These are phyloP conservation scores for Melieria picta DNA, from an alignment of 2,888 invertebrate genomes.

Conservation along the genomic window DNA sequence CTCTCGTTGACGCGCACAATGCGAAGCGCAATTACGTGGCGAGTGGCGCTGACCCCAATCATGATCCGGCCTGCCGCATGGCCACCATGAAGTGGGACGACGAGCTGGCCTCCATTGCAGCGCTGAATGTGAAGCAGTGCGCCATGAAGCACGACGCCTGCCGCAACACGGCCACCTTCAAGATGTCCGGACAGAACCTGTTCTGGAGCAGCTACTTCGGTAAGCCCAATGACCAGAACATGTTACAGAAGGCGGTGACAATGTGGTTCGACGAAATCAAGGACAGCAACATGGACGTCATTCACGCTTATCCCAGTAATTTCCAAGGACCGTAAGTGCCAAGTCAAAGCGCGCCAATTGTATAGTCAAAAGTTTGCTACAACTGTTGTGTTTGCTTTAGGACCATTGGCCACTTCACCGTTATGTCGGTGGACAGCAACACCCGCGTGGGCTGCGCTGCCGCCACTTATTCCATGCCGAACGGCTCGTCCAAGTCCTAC, in stretches of 20 bases:
- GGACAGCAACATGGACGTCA: constrained; percentile 21
- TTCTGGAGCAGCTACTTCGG: constrained; percentile 42
- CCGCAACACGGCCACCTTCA: constrained; percentile 52
- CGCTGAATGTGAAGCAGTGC: constrained; percentile 53
- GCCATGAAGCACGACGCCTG: constrained; percentile 54
- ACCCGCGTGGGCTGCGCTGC: constrained; percentile 53
- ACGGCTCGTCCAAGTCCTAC: background rate
- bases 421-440: constrained; percentile 51
- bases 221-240: constrained; percentile 34
- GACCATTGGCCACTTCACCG: constrained; percentile 53
- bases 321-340: constrained; percentile 37
- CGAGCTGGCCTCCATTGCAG: constrained; percentile 54
- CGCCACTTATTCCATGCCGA: background rate
- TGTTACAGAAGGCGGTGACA: constrained; percentile 41
- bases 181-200: constrained; percentile 55
- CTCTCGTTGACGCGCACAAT: constrained; percentile 35
- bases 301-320: constrained; percentile 43
- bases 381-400: constrained; percentile 23
- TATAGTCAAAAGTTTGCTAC: background rate
- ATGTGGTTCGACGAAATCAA: constrained; percentile 53
- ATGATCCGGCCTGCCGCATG: constrained; percentile 53
- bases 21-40: constrained; percentile 38
- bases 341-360: constrained; percentile 17
- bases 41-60: constrained; percentile 19
- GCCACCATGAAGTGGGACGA: constrained; percentile 57